Conservation (phyloP, 2,888 invertebrate genomes). For the Cryptops parisi region DNA sequence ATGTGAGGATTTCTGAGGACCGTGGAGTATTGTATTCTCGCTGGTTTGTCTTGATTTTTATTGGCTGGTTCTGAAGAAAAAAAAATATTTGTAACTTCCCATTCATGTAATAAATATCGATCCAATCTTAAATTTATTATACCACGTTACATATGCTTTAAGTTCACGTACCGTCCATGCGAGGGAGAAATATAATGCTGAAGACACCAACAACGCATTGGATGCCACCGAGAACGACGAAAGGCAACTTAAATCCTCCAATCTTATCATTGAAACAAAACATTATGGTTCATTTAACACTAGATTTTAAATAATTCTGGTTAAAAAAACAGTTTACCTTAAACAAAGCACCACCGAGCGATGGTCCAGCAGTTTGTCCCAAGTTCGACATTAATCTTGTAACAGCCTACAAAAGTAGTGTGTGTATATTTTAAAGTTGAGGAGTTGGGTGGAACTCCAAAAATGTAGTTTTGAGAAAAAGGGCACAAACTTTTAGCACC, state of each 20-base stretch:
- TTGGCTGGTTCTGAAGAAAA: too few species aligned
- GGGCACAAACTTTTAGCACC: too few species aligned
- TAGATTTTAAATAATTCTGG: background rate
- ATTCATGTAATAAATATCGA: too few species aligned
- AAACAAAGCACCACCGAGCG: slow-evolving; percentile 22
- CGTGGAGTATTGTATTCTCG: too few species aligned
- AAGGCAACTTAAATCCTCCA: slow-evolving; percentile 24
- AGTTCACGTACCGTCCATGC: background rate
- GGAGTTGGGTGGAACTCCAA: background rate
- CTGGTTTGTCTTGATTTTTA: too few species aligned
- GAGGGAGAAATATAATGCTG: background rate
- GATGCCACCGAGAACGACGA: slow-evolving; percentile 22
- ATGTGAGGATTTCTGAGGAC: slow-evolving; percentile 22
- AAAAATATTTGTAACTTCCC: too few species aligned
- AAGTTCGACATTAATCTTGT: slow-evolving; percentile 24
- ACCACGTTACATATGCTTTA: background rate
- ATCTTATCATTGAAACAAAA: background rate
- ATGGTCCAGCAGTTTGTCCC: slow-evolving; percentile 24
- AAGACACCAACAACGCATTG: slow-evolving; percentile 16
- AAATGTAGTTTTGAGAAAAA: too few species aligned
- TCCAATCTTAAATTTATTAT: background rate
- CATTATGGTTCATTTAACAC: background rate
- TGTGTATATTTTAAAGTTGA: background rate
- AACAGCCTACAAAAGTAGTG: slow-evolving; percentile 19
- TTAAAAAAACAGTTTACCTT: too few species aligned